Conservation (phyloP, 2,888 invertebrate species). For the Cerastis leucographa region DNA sequence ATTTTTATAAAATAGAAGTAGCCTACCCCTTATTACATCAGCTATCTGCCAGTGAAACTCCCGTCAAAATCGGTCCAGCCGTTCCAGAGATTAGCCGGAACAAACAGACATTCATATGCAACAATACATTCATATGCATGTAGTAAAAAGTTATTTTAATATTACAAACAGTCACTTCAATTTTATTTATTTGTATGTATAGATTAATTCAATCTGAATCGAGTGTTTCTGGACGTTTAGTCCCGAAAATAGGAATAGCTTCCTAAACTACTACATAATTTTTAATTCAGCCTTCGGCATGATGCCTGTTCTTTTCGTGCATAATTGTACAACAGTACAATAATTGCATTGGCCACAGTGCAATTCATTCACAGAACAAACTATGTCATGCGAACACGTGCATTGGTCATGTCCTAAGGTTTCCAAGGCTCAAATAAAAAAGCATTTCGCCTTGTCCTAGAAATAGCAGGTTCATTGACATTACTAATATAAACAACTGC, state of each 20-base stretch:
- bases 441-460: slow-evolving; percentile 64
- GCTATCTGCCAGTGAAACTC: too few relatives aligned
- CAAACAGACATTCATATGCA: too few relatives aligned
- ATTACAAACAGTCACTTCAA: too few relatives aligned
- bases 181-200: too few relatives aligned
- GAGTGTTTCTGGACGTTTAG: background rate
- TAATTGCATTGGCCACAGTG: background rate
- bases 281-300: background rate
- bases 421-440: slow-evolving; percentile 31
- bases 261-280: background rate
- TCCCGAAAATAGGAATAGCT: background rate
- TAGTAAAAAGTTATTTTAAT: too few relatives aligned
- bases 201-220: background rate
- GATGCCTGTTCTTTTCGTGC: background rate
- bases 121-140: too few relatives aligned
- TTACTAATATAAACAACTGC: slow-evolving; percentile 31
- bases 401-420: slow-evolving; percentile 35
- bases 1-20: too few relatives aligned
- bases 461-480: slow-evolving; percentile 69
- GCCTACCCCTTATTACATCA: too few relatives aligned
- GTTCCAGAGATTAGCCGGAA: too few relatives aligned
- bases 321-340: background rate
- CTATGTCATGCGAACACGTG: slow-evolving; percentile 31
- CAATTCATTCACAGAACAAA: slow-evolving; percentile 27
- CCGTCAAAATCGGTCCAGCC: too few relatives aligned